These are phyloP conservation scores for Anthrax anthrax DNA, from an alignment of 2,888 invertebrate genomes.

Conservation along the genomic window DNA sequence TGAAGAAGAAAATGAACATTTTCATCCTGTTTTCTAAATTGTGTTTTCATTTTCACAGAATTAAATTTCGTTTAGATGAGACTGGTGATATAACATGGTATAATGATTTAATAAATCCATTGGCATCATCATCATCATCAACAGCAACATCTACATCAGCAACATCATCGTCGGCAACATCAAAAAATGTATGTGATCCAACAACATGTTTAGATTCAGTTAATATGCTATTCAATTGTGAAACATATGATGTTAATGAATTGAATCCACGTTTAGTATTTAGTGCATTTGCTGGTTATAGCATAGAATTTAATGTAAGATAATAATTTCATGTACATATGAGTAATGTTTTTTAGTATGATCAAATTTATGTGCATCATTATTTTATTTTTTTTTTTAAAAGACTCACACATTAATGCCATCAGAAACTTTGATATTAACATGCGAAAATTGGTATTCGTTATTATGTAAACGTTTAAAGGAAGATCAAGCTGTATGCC, in stretches of 20 bases:
- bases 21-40: background rate
- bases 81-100: constrained; percentile 48
- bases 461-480: constrained; percentile 44
- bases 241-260: constrained; percentile 46
- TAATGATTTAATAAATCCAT: constrained; percentile 37
- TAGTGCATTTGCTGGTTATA: constrained; percentile 48
- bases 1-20: no score
- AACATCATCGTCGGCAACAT: no score
- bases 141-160: no score
- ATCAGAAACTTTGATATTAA: constrained; percentile 40
- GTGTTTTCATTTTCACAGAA: constrained; percentile 15
- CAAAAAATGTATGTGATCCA: constrained; percentile 23
- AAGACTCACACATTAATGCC: constrained; percentile 39
- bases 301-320: constrained; percentile 48
- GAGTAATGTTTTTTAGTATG: constrained; percentile 1
- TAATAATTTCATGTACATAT: constrained; percentile 5
- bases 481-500: constrained; percentile 34
- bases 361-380: no score
- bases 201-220: constrained; percentile 28
- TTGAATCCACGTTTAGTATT: constrained; percentile 36
- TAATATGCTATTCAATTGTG: constrained; percentile 49
- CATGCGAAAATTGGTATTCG: constrained; percentile 47
- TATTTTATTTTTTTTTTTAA: background rate
- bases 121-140: no score
- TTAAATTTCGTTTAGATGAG: constrained; percentile 39